phyloP scores from a whole-genome alignment of 2,888 invertebrate species.

The Lasioglossum vierecki region DNA sequence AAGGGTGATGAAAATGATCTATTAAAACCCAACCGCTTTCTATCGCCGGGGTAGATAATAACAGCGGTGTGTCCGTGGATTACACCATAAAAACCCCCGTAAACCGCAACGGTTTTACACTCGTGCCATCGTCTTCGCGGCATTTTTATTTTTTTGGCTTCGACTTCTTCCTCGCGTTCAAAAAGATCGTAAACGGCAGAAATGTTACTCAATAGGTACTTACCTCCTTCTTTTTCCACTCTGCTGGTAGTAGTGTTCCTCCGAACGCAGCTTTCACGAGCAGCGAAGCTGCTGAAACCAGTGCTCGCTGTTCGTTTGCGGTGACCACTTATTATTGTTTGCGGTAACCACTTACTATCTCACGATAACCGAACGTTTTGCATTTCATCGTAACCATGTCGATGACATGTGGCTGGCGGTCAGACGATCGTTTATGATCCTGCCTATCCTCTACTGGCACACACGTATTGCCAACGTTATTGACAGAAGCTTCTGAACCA shows the following conservation, averaged over 20 bases:
- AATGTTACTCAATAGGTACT: conserved; percentile 61
- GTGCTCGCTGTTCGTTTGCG: conserved; percentile 39
- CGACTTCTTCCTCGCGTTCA: conserved; percentile 44
- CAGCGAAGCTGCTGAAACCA: conserved; percentile 36
- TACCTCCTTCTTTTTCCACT: conserved; percentile 41
- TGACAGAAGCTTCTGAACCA: background rate
- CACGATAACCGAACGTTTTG: conserved; percentile 37
- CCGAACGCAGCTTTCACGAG: conserved; percentile 42
- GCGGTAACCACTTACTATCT: conserved; percentile 56
- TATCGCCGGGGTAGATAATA: conserved; percentile 71
- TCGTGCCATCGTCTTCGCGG: conserved; percentile 28
- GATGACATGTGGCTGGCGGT: conserved; percentile 75
- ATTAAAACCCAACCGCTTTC: conserved; percentile 69
- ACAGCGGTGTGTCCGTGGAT: conserved; percentile 64
- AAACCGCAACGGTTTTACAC: conserved; percentile 70
- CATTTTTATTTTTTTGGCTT: conserved; percentile 22
- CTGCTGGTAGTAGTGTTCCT: conserved; percentile 36
- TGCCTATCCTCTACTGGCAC: conserved; percentile 7
- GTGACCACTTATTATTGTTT: conserved; percentile 59
- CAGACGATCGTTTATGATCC: conserved; percentile 40
- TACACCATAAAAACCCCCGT: conserved; percentile 67
- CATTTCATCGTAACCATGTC: conserved; percentile 55
- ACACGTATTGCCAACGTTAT: conserved; percentile 10
- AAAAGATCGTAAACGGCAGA: conserved; percentile 69
- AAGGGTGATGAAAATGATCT: conserved; percentile 35